Percentiles rank a stretch among this genome's conserved stretches.
These are phyloP conservation scores for Cyphomyrmex costatus DNA, from an alignment of 1,140 invertebrate genomes.

Conservation along the genomic window DNA sequence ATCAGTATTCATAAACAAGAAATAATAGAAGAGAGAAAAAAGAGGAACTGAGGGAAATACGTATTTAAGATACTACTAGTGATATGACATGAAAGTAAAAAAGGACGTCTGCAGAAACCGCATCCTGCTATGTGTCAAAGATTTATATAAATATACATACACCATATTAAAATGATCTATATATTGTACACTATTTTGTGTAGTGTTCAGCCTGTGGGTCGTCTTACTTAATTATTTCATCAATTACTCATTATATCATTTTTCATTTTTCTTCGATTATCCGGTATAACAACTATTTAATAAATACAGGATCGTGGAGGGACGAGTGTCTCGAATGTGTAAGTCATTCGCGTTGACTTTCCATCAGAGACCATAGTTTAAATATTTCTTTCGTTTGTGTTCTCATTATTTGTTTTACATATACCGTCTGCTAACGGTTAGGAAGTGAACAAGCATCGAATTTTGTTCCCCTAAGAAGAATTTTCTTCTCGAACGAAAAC, in stretches of 20 bases:
- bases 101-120: conserved; percentile 65
- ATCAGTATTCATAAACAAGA: conserved; percentile 48
- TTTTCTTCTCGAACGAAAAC: conserved; percentile 63
- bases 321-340: conserved; percentile 76
- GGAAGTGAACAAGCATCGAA: conserved; percentile 74
- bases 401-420: conserved; percentile 63
- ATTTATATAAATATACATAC: conserved; percentile 74
- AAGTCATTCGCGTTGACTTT: conserved; percentile 67
- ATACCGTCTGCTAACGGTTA: conserved; percentile 64
- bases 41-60: conserved; percentile 62
- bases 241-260: conserved; percentile 71
- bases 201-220: conserved; percentile 79
- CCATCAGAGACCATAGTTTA: conserved; percentile 71
- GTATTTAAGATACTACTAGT: conserved; percentile 61
- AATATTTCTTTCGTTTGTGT: conserved; percentile 64
- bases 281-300: conserved; percentile 77
- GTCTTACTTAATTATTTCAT: conserved; percentile 77
- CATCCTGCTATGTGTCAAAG: conserved; percentile 67
- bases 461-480: conserved; percentile 68
- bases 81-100: conserved; percentile 67
- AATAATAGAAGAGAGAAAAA: conserved; percentile 54
- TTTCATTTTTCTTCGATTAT: conserved; percentile 62
- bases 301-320: conserved; percentile 80
- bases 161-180: conserved; percentile 76
- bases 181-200: conserved; percentile 75